These are phyloP conservation scores for Nyctibius bracteatus DNA, from an alignment of 2,113 vertebrate species.

Conservation along the genomic window DNA sequence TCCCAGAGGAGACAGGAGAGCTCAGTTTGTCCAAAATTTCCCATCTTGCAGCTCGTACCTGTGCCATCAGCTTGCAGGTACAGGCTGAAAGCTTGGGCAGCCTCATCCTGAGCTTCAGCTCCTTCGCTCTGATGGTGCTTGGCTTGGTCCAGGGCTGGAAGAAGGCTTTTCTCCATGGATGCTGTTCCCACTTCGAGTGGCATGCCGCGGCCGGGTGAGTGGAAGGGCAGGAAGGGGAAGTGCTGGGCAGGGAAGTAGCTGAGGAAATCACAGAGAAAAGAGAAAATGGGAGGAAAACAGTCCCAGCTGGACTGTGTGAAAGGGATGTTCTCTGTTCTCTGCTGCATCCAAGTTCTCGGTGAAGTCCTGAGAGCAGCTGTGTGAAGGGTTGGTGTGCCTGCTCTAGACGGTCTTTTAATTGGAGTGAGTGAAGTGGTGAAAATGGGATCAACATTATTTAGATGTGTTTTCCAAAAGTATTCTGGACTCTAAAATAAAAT, in stretches of 20 bases:
- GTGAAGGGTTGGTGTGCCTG: not conserved
- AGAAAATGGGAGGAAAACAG: not conserved
- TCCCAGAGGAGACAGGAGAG: not conserved
- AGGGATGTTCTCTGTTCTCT: accelerated
- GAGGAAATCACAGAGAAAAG: not conserved
- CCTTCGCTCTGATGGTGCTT: accelerated
- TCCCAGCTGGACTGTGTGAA: not conserved
- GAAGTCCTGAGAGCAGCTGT: not conserved
- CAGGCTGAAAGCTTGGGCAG: not conserved
- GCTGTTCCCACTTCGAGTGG: not conserved
- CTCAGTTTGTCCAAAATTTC: not conserved
- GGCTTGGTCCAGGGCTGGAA: not conserved
- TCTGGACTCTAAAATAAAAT: not conserved
- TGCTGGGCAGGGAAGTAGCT: not conserved
- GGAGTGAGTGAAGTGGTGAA: not conserved
- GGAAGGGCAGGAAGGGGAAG: not conserved
- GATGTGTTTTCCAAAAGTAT: not conserved
- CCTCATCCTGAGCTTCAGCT: not conserved
- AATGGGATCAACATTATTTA: not conserved
- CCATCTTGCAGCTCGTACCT: not conserved
- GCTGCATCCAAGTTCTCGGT: not conserved
- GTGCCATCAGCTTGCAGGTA: not conserved
- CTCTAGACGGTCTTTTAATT: not conserved
- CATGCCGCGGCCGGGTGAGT: not conserved
- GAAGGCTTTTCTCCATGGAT: not conserved